Evolutionary conservation across 2,888 invertebrate genomes (phyloP).

Genomic region (Ochlodes sylvanus): DNA sequence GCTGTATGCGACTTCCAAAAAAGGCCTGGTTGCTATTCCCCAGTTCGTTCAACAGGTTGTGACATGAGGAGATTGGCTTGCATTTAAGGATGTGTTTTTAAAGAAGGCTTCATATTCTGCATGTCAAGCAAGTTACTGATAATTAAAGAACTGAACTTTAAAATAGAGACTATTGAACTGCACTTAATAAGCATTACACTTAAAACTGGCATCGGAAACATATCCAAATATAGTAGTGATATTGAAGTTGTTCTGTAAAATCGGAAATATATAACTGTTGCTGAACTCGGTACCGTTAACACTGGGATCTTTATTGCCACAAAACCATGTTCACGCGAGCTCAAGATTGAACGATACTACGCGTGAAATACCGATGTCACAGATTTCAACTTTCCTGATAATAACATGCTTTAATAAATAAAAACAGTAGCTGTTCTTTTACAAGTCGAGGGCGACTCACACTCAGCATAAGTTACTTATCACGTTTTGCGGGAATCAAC

Average conservation of each 20-base stretch:
- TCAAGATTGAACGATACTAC: background rate
- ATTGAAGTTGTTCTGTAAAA: background rate
- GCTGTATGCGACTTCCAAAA: too few species aligned
- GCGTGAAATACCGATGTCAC: conserved; percentile 15
- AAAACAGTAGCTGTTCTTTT: background rate
- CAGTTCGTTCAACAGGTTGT: too few species aligned
- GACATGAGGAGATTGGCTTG: too few species aligned
- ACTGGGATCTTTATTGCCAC: background rate
- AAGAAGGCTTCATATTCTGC: too few species aligned
- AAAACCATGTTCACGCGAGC: background rate
- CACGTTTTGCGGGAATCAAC: too few species aligned
- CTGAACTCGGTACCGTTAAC: background rate
- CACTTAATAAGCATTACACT: too few species aligned
- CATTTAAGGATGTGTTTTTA: too few species aligned
- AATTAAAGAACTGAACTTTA: too few species aligned
- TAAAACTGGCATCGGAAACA: background rate
- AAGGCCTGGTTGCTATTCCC: too few species aligned
- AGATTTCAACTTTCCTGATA: background rate
- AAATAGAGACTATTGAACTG: too few species aligned
- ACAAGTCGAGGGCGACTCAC: conserved; percentile 23
- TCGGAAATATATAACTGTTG: background rate
- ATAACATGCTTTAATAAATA: conserved; percentile 7
- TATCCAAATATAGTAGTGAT: background rate
- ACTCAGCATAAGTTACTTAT: conserved; percentile 12
- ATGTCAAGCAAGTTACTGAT: too few species aligned